Base-by-base conservation (phyloP, 2,888 invertebrate genomes). In the Eupithecia abbreviata region DNA sequence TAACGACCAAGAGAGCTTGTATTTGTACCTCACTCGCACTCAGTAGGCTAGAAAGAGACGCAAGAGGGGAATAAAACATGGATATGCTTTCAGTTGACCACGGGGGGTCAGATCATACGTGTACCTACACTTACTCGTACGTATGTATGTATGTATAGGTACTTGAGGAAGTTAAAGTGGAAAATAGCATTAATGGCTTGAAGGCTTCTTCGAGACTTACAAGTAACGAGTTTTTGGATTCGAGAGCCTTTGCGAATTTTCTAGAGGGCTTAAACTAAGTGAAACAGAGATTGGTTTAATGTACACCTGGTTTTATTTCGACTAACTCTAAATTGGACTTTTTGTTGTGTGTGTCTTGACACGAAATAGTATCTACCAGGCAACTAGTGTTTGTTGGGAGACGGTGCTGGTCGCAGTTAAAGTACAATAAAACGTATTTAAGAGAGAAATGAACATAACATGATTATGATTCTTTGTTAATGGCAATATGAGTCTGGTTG, bases 11-110 rank as follows among this genome's bases (percentile, higher is more conserved):
- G 67, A 78, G 69, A 74, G 71, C 58, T 41, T 58, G 15, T 41
- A 30, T 30, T 30, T 13, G n/a, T 18, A 7, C 72, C 74, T 51
- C 76, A 47, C 15, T 78, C 51, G 9, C 41, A 10, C 74, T 7
- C 73, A 30, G 30, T 45, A 68, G 41, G 41, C 73, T 69, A 74
- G 78, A 72, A 18, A 65, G 75, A 70, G 76, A 72, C 47, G 72
- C 13, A 72, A 78, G 75, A 77, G 79, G 71, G 67, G 66, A 78
- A 80, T 73, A 58, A 70, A 76, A 82, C 83, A 84, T 68, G 82
- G 80, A 51, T 83, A 82, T 82, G 83, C 83, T 84, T 81, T 84
- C 80, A 84, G 76, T 77, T 71, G 76, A 62, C 82, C 78, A 73
- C 79, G 77, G 80, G 81, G 71, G 76, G 79, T 58, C 79, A 78